Conservation (phyloP, 2,888 invertebrate species). For the Watsonalla cultraria region DNA sequence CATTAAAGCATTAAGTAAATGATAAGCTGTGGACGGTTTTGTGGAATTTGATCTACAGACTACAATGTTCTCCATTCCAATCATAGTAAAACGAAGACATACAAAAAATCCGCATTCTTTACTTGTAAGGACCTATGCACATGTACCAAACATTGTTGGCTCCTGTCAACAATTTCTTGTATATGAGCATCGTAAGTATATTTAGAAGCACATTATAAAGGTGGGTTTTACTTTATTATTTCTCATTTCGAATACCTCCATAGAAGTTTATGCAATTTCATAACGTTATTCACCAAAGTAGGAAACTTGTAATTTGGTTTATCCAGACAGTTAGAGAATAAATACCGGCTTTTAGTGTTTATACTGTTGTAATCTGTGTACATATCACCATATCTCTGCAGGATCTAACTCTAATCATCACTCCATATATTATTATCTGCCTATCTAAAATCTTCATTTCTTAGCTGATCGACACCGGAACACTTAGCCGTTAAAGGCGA, state of each 20-base stretch:
- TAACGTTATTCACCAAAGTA: neutral
- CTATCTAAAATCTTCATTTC: constrained; percentile 9
- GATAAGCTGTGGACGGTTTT: constrained; percentile 39
- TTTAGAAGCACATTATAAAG: neutral
- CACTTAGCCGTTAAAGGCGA: constrained; percentile 40
- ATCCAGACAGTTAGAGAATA: constrained; percentile 24
- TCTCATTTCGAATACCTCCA: neutral
- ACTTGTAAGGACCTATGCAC: too few relatives aligned
- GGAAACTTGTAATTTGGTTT: neutral
- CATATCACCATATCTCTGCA: constrained; percentile 28
- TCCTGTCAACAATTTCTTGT: too few relatives aligned
- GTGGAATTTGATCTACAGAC: neutral
- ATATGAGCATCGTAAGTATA: too few relatives aligned
- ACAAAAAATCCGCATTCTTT: neutral
- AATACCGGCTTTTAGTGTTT: constrained; percentile 23
- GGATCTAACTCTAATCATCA: constrained; percentile 29
- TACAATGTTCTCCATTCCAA: neutral
- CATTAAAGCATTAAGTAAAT: constrained; percentile 55
- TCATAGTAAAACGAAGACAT: neutral
- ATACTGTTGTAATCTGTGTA: constrained; percentile 21
- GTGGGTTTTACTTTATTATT: neutral
- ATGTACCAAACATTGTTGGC: too few relatives aligned
- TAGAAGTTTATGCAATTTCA: neutral
- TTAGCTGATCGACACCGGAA: constrained; percentile 15
- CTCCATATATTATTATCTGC: constrained; percentile 28